Evolutionary conservation across 37 sponge, comb jelly and placozoan species (phyloP).

Genomic region (Haliclona indistincta): DNA sequence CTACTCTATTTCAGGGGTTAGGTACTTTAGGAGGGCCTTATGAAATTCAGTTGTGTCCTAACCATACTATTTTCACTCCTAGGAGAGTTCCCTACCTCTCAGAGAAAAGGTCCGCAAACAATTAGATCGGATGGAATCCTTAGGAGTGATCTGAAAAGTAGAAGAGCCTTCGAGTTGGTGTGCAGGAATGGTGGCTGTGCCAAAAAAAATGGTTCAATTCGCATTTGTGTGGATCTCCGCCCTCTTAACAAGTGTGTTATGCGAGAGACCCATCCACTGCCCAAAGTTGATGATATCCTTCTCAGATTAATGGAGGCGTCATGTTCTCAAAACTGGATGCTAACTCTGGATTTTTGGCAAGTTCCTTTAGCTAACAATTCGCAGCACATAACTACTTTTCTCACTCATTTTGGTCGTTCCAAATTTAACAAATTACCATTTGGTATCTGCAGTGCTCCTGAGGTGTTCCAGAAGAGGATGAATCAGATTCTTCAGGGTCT

Average conservation of each 20-base stretch:
- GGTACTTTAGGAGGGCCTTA: not conserved
- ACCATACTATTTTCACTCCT: too few species aligned
- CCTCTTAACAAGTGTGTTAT: not conserved
- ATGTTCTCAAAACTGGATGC: too few species aligned
- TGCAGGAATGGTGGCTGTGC: not conserved
- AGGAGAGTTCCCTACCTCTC: not conserved
- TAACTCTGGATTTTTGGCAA: too few species aligned
- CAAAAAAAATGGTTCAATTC: not conserved
- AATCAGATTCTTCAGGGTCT: conserved; percentile 16
- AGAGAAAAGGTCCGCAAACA: not conserved
- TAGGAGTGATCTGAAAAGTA: not conserved
- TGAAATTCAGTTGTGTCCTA: not conserved
- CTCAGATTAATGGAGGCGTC: too few species aligned
- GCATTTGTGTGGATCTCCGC: not conserved
- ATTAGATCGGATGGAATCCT: not conserved
- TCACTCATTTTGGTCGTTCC: conserved; percentile 33
- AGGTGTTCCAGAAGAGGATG: conserved; percentile 32
- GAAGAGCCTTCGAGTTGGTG: not conserved
- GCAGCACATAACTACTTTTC: conserved; percentile 42
- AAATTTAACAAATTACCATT: conserved; percentile 48
- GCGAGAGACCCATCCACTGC: too few species aligned
- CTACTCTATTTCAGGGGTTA: not conserved
- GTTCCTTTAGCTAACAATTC: conserved; percentile 23
- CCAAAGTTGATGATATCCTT: not conserved
- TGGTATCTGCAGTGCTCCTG: conserved; percentile 38